Base-by-base conservation (phyloP, 1,140 invertebrate species). In the Zaprionus gabonicus region DNA sequence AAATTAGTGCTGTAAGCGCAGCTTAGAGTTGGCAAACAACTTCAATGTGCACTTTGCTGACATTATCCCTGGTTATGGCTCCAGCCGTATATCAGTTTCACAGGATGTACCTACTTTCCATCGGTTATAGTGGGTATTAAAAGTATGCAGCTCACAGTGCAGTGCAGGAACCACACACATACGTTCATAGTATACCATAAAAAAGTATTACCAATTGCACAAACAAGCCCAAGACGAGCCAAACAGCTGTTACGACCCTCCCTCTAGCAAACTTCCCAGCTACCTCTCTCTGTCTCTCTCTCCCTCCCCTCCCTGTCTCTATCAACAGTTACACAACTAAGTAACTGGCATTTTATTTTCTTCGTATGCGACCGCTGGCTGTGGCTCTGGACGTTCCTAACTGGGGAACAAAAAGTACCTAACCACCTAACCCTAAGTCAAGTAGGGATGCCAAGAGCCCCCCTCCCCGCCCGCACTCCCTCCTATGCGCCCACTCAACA, bases 261-360 rank as follows among this genome's bases (percentile, higher is more conserved):
- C n/a, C 31, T 68, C 44, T 20, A n/a, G 13, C 38, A 15, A 28
- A 46, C 12, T 15, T 44, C 1, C 20, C 25, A 17, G 55, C 41
- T 27, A 9, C 27, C 41, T 44, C 46, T 25, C 27, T 59, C 44
- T 31, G 28, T 27, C 31, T 27, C 46, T 56, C 10, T 28, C 27
- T n/a, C 28, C 7, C 9, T 2, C 1, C 31, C 36, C 31, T 20
- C 44, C n/a, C 31, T 51, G 25, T 59, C 51, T 71, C 74, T 55
- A 56, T 44, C 76, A 76, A 70, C 71, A 70, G 81, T 85, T 82
- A 71, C 76, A 77, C 69, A 66, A 88, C 83, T 87, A 87, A 83
- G 84, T 83, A 83, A 88, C 83, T 88, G 83, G 31, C 81, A 83
- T 88, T 88, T 83, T 83, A 87, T 87, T 88, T 87, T 80, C 55